These are phyloP conservation scores for Halictus rubicundus DNA, from an alignment of 1,140 invertebrate genomes.

Conservation along the genomic window DNA sequence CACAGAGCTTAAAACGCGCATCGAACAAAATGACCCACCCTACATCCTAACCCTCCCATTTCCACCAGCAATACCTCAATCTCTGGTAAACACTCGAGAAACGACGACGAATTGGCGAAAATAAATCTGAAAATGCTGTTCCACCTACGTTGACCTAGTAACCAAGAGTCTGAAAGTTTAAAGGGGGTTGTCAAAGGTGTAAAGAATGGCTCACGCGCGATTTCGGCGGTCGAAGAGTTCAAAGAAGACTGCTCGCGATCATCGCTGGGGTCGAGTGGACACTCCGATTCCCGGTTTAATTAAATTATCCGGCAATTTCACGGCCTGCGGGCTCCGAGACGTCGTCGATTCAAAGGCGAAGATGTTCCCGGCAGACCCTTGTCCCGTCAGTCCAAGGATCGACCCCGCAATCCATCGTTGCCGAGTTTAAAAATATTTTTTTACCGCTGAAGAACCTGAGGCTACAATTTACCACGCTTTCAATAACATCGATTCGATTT, in stretches of 20 bases:
- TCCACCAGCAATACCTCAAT: too few relatives aligned
- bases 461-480: too few relatives aligned
- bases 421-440: neutral
- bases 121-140: too few relatives aligned
- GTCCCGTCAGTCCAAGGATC: neutral
- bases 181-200: neutral
- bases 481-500: too few relatives aligned
- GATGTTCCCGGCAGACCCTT: neutral
- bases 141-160: too few relatives aligned
- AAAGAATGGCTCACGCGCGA: neutral
- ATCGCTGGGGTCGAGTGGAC: neutral
- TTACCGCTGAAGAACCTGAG: too few relatives aligned
- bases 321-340: neutral
- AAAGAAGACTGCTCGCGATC: neutral
- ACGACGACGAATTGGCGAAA: too few relatives aligned
- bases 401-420: conserved; percentile 10
- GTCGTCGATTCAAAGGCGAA: neutral
- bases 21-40: too few relatives aligned
- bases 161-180: neutral
- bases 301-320: conserved; percentile 17
- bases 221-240: neutral
- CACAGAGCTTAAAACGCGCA: too few relatives aligned
- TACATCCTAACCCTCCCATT: too few relatives aligned
- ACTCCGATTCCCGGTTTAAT: conserved; percentile 10
- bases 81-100: too few relatives aligned